Conservation (phyloP, 2,888 invertebrate genomes). For the Melolontha melolontha region DNA sequence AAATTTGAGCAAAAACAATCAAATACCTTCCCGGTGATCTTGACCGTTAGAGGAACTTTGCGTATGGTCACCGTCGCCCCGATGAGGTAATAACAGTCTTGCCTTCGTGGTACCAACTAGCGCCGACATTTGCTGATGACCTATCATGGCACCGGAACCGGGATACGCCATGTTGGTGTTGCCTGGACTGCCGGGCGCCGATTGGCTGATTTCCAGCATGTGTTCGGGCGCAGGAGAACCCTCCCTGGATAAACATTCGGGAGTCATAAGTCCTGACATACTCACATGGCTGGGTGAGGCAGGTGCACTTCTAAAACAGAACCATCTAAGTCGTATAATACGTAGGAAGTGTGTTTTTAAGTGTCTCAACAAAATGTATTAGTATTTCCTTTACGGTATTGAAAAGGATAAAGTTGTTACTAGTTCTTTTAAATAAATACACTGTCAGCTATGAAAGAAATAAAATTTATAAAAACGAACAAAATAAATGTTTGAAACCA, state of each 20-base stretch:
- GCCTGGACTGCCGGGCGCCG: conserved; percentile 72
- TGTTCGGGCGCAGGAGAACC: conserved; percentile 90
- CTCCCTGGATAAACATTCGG: conserved; percentile 86
- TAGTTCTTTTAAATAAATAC: no score
- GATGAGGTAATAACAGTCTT: conserved; percentile 70
- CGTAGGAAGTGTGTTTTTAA: no score
- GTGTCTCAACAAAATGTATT: no score
- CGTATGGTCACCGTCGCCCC: conserved; percentile 71
- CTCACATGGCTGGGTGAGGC: conserved; percentile 94
- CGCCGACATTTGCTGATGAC: conserved; percentile 66
- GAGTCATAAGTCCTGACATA: conserved; percentile 86
- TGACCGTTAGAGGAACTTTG: conserved; percentile 59
- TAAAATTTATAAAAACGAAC: no score
- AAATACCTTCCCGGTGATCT: conserved; percentile 62
- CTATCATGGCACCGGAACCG: conserved; percentile 64
- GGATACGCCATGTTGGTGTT: conserved; percentile 65
- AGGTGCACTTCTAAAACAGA: conserved; percentile 83
- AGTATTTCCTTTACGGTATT: no score
- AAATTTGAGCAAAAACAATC: not conserved
- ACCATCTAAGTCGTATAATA: conserved; percentile 53
- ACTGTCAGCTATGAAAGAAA: no score
- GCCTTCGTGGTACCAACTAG: conserved; percentile 66
- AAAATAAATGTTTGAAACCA: no score
- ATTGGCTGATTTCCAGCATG: conserved; percentile 64
- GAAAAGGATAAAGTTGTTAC: no score